Conservation (phyloP, 2,888 invertebrate genomes). For the Epinotia demarniana region DNA sequence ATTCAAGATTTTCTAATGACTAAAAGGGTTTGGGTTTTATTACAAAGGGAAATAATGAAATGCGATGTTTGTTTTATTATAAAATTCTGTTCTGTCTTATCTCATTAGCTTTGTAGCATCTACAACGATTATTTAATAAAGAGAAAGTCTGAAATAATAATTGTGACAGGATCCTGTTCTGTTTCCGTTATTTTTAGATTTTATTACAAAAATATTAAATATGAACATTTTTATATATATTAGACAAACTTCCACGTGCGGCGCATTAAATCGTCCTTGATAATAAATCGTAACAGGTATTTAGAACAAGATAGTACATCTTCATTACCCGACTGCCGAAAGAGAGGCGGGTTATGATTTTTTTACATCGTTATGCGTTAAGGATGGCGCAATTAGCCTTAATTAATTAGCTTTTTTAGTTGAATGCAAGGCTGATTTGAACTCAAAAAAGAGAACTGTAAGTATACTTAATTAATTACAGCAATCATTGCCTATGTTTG, state of each 20-base stretch:
- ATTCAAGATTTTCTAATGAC: too few relatives aligned
- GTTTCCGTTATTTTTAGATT: not conserved
- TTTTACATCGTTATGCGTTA: not conserved
- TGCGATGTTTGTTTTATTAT: conserved; percentile 1
- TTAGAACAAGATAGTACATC: not conserved
- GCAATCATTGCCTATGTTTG: too few relatives aligned
- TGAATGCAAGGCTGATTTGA: too few relatives aligned
- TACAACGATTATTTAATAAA: conserved; percentile 5
- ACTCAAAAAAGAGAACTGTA: too few relatives aligned
- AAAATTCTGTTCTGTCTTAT: not conserved
- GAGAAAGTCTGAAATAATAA: not conserved
- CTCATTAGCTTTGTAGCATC: conserved; percentile 11
- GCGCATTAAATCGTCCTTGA: not conserved
- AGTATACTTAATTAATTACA: too few relatives aligned
- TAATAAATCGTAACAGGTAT: not conserved
- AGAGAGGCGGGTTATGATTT: too few relatives aligned
- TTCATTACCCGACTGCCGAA: too few relatives aligned
- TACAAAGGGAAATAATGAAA: not conserved
- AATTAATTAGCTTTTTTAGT: too few relatives aligned
- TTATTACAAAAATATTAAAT: too few relatives aligned
- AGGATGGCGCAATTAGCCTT: too few relatives aligned
- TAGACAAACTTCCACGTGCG: too few relatives aligned
- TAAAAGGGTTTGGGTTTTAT: not conserved
- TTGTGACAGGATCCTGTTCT: not conserved
- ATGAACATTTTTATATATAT: too few relatives aligned